Percentiles rank a stretch among this genome's conserved stretches.
Evolutionary conservation across 2,113 vertebrate genomes (phyloP).

Genomic region (Plestiodon gilberti): DNA sequence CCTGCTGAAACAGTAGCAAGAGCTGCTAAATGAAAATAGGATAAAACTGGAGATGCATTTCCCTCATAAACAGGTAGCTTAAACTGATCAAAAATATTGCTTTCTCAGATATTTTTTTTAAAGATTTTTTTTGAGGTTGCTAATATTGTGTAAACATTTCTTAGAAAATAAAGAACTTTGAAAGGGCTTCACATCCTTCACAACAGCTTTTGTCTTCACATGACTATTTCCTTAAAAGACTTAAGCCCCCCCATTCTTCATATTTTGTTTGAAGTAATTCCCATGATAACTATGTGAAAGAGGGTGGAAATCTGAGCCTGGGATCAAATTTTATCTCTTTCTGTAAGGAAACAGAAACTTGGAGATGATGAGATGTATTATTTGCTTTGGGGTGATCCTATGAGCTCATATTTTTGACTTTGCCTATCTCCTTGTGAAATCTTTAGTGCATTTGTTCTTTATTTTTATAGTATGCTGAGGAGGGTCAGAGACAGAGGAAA

Average conservation of each 20-base stretch:
- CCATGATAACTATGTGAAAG: conserved; percentile 22
- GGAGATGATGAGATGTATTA: neutral
- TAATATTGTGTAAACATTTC: conserved; percentile 40
- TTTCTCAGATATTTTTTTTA: conserved; percentile 10
- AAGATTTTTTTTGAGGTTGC: neutral
- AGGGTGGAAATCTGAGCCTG: conserved; percentile 45
- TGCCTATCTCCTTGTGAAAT: conserved; percentile 49
- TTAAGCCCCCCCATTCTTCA: conserved; percentile 27
- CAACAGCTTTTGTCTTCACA: conserved; percentile 44
- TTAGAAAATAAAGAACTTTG: conserved; percentile 29
- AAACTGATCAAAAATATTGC: conserved; percentile 47
- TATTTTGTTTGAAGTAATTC: conserved; percentile 17
- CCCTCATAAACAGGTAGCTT: conserved; percentile 19
- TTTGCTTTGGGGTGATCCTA: conserved; percentile 44
- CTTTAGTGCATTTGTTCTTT: conserved; percentile 17
- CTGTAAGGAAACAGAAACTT: conserved; percentile 41
- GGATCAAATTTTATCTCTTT: conserved; percentile 45
- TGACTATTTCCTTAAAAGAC: conserved; percentile 52
- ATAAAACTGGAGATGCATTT: conserved; percentile 32
- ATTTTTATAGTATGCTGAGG: conserved; percentile 13
- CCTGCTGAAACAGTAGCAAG: conserved; percentile 37
- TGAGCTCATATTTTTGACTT: conserved; percentile 47
- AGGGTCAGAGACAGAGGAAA: conserved; percentile 7
- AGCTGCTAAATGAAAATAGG: conserved; percentile 20
- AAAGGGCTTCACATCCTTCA: conserved; percentile 27